phyloP scores from a whole-genome alignment of 2,888 invertebrate genomes.

The Empis livida region DNA sequence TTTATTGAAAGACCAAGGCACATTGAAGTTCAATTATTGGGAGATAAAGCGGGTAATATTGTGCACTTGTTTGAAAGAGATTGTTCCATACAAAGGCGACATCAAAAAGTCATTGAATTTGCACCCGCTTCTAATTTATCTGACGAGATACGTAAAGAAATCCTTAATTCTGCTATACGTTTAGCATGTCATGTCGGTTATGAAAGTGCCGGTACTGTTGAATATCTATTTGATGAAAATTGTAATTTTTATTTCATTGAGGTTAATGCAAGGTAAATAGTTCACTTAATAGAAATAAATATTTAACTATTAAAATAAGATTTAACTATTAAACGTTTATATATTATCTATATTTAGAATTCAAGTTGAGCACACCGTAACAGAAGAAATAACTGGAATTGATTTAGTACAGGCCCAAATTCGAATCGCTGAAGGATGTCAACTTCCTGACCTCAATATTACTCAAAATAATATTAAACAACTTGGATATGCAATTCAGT shows the following conservation, averaged over 20 bases:
- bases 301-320: background rate
- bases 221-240: slow-evolving; percentile 76
- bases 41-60: slow-evolving; percentile 85
- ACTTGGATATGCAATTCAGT: slow-evolving; percentile 81
- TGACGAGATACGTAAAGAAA: slow-evolving; percentile 55
- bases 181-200: slow-evolving; percentile 81
- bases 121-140: slow-evolving; percentile 85
- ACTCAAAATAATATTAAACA: slow-evolving; percentile 66
- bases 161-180: slow-evolving; percentile 75
- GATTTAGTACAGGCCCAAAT: slow-evolving; percentile 94
- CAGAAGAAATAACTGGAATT: slow-evolving; percentile 92
- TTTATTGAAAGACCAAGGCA: slow-evolving; percentile 91
- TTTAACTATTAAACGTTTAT: background rate
- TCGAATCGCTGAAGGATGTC: slow-evolving; percentile 80
- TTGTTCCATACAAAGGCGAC: slow-evolving; percentile 89
- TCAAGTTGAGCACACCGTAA: slow-evolving; percentile 95
- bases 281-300: background rate
- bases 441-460: slow-evolving; percentile 72
- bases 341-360: slow-evolving; percentile 39
- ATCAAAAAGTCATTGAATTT: slow-evolving; percentile 94
- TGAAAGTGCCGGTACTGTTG: slow-evolving; percentile 92
- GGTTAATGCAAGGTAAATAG: slow-evolving; percentile 63
- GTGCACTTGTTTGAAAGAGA: slow-evolving; percentile 90
- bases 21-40: slow-evolving; percentile 60
- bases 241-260: slow-evolving; percentile 94